phyloP scores from a whole-genome alignment of 2,888 invertebrate genomes.

The Trileptium ribeirensis region DNA sequence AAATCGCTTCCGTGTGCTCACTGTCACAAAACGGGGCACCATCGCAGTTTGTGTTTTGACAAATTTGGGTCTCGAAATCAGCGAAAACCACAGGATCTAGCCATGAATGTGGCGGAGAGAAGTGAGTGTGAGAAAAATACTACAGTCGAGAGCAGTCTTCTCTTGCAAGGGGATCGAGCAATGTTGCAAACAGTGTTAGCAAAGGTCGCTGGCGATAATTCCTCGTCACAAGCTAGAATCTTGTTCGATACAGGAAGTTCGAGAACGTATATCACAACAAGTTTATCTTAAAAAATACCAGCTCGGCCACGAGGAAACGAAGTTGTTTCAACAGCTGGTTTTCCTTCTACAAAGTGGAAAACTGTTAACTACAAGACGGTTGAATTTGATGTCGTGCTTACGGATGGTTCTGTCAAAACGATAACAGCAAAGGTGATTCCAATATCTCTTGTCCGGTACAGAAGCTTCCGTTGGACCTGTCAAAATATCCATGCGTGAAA shows the following conservation, averaged over 20 bases:
- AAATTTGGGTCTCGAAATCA: too few relatives aligned
- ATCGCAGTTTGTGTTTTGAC: not conserved
- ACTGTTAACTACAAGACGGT: not conserved
- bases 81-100: not conserved
- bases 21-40: not conserved
- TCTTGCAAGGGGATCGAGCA: not conserved
- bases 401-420: not conserved
- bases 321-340: not conserved
- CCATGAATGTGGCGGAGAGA: not conserved
- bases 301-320: not conserved
- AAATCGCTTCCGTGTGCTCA: not conserved
- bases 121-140: not conserved
- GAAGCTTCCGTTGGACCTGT: not conserved
- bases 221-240: not conserved
- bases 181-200: not conserved
- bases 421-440: not conserved
- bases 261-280: not conserved
- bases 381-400: not conserved
- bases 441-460: not conserved
- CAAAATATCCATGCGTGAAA: not conserved
- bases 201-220: not conserved
- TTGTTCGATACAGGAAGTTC: not conserved
- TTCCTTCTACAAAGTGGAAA: not conserved
- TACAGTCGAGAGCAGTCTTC: not conserved
- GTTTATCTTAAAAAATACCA: not conserved